Evolutionary conservation across 2,888 invertebrate species (phyloP).

Genomic region (Pantelozetes paolii): DNA sequence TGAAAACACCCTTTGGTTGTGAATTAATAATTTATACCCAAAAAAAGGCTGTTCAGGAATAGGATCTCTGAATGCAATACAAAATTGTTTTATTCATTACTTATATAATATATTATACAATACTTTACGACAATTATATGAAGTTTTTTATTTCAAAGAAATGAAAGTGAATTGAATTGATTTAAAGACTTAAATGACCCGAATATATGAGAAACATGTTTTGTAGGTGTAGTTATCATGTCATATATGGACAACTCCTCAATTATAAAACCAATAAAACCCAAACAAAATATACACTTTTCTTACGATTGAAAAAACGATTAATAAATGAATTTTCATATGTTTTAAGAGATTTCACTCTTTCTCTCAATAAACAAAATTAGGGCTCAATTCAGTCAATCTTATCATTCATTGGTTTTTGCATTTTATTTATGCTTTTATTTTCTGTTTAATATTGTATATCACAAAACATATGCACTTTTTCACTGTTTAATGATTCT

Average conservation of each 20-base stretch:
- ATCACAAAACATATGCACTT: not conserved
- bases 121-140: not conserved
- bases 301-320: not conserved
- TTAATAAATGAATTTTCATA: not conserved
- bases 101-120: not conserved
- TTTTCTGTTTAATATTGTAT: not conserved
- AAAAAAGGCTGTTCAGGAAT: not conserved
- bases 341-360: too few species aligned
- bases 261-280: not conserved
- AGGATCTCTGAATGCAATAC: not conserved
- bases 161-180: conserved; percentile 15
- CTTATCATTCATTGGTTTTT: not conserved
- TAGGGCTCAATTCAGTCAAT: not conserved
- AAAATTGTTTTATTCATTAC: not conserved
- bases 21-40: not conserved
- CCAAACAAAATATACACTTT: not conserved
- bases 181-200: not conserved
- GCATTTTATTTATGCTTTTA: too few species aligned
- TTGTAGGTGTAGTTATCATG: not conserved
- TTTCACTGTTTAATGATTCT: not conserved
- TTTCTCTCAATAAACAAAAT: not conserved
- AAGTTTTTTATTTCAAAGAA: not conserved
- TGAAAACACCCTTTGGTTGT: not conserved
- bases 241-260: conserved; percentile 20
- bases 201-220: not conserved